Conservation (phyloP, 2,888 invertebrate genomes). For the Archips crataeganus region DNA sequence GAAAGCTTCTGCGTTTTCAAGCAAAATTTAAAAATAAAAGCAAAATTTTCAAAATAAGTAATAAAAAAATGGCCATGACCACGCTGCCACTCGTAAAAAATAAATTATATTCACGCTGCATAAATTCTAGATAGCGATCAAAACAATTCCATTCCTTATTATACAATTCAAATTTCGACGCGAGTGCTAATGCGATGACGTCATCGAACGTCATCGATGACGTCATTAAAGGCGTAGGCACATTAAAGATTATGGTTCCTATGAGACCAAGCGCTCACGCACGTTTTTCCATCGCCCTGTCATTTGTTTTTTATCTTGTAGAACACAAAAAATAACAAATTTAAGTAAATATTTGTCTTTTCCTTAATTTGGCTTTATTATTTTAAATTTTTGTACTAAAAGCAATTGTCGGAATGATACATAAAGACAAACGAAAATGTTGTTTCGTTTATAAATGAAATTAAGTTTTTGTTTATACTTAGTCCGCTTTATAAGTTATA, state of each 20-base stretch:
- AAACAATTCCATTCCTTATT: conserved; percentile 15
- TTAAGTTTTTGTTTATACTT: no score
- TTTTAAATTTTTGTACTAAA: no score
- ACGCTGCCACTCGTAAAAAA: conserved; percentile 15
- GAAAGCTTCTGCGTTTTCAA: no score
- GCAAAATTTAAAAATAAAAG: not conserved
- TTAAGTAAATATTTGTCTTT: not conserved
- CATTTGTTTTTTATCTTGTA: not conserved
- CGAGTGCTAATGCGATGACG: not conserved
- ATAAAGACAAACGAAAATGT: no score
- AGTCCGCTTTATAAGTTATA: not conserved
- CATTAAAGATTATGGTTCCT: conserved; percentile 8
- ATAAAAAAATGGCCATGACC: not conserved
- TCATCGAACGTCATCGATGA: conserved; percentile 11
- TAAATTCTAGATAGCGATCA: conserved; percentile 29
- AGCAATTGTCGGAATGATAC: no score
- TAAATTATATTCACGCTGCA: conserved; percentile 18
- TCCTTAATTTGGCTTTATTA: no score
- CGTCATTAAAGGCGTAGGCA: conserved; percentile 24
- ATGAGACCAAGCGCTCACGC: conserved; percentile 24
- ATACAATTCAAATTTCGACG: conserved; percentile 31
- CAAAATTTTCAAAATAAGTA: not conserved
- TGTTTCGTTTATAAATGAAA: no score
- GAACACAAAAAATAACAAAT: not conserved
- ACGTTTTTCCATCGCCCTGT: not conserved